Percentiles rank a stretch among this genome's conserved stretches.
Conservation (phyloP, 2,113 vertebrate species). For the Meles meles region DNA sequence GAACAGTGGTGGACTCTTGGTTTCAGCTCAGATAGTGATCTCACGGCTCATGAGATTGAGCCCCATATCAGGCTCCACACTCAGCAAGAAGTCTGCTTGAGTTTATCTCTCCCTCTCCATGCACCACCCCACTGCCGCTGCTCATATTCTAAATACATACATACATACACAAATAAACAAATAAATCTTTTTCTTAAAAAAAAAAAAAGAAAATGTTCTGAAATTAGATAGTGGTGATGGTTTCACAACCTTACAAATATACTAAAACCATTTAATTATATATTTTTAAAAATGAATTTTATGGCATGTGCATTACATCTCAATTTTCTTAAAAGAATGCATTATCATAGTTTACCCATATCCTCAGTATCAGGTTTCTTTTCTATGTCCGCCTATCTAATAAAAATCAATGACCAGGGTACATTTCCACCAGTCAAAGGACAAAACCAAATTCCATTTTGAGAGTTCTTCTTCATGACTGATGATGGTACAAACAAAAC, state of each 20-base stretch:
- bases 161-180: too few relatives aligned
- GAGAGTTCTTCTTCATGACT: not conserved
- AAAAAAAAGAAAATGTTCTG: not conserved
- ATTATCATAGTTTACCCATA: not conserved
- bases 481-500: not conserved
- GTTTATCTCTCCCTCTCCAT: not conserved
- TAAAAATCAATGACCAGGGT: not conserved
- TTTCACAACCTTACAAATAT: not conserved
- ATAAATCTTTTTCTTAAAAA: too few relatives aligned
- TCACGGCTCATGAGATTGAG: not conserved
- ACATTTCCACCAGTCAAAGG: not conserved
- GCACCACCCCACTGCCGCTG: rapidly evolving
- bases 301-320: not conserved
- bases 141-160: not conserved
- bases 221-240: not conserved
- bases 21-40: not conserved
- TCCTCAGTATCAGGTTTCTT: not conserved
- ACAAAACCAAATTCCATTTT: not conserved
- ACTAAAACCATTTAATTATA: not conserved
- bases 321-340: not conserved
- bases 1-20: not conserved
- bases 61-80: not conserved
- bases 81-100: not conserved
- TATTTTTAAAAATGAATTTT: not conserved
- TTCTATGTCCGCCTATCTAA: not conserved